Evolutionary conservation across 1,140 invertebrate species (phyloP).

Genomic region (Saccostrea echinata): DNA sequence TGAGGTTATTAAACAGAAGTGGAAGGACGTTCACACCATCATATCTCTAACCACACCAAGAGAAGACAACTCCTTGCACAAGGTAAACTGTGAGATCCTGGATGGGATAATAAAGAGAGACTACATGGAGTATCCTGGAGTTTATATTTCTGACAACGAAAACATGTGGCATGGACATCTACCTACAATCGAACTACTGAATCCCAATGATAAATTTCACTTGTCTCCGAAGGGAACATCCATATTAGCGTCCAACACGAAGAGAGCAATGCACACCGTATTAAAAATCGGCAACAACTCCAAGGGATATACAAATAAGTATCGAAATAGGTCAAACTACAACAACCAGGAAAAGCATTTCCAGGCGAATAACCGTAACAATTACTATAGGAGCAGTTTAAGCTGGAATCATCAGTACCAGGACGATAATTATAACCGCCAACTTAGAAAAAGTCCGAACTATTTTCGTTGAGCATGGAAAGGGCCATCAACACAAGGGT

Average conservation of each 20-base stretch:
- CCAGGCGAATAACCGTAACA: neutral
- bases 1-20: neutral
- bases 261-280: constrained; percentile 16
- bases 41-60: neutral
- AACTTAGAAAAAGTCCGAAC: neutral
- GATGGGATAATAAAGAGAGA: neutral
- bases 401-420: neutral
- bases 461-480: neutral
- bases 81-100: too few relatives aligned
- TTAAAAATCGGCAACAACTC: neutral
- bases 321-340: too few relatives aligned
- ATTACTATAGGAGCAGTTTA: neutral
- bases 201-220: neutral
- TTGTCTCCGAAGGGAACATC: neutral
- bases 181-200: neutral
- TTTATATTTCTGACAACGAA: neutral
- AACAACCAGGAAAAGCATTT: neutral
- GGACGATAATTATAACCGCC: neutral
- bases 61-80: too few relatives aligned
- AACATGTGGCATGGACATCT: constrained; percentile 15
- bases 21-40: neutral
- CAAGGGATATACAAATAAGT: neutral
- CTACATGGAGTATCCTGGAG: neutral
- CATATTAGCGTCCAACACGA: neutral
- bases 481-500: neutral